Base-by-base conservation (phyloP, 2,888 invertebrate species). In the Noctua janthe region DNA sequence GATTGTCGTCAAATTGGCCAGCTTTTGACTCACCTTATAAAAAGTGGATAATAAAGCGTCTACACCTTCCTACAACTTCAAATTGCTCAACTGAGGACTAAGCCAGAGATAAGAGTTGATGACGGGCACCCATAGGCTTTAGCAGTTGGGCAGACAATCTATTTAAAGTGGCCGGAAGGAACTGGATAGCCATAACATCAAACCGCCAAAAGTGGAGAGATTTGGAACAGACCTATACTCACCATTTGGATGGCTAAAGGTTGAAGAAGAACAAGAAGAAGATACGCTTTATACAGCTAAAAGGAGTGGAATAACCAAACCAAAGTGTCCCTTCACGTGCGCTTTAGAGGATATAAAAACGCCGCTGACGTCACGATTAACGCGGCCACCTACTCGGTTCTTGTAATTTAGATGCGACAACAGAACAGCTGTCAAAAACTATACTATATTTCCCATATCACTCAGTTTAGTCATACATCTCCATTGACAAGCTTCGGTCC, bases 381-480 rank as follows among this genome's bases (percentile, higher is more conserved):
- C 15, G 35, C 7, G 17, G 7, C 17, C 29, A 62, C 62, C 17
- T 35, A 64, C 64, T 17, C 1, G 17, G 29, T 35, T 35, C 35
- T 3, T 17, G 17, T 17, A 35, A 64, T 8, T 35, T 64, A 59
- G 59, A 29, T 29, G 17, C 15, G 29, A 39, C 29, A 15, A 10
- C 10, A 84, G 13, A 67, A 7, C 3, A 17, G n/a, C 39, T 85
- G 66, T 47, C 43, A 59, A 71, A 62, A 82, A 47, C 8, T 15
- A 0, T 23, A 62, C 23, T 4, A 70, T 13, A 3, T 49, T 29
- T 72, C 51, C 85, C 73, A 62, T 71, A 75, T 54, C 35, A 49
- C 51, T 39, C 59, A 56, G 7, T 29, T 76, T 67, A 74, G 86
- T 83, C 77, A 83, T 66, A 73, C 51, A 66, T 66, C 51, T 43